Evolutionary conservation across 2,797 vertebrate genomes (phyloP), one percentile per base, ranked within the genome.

Genomic region (Aotus griseimembra): DNA sequence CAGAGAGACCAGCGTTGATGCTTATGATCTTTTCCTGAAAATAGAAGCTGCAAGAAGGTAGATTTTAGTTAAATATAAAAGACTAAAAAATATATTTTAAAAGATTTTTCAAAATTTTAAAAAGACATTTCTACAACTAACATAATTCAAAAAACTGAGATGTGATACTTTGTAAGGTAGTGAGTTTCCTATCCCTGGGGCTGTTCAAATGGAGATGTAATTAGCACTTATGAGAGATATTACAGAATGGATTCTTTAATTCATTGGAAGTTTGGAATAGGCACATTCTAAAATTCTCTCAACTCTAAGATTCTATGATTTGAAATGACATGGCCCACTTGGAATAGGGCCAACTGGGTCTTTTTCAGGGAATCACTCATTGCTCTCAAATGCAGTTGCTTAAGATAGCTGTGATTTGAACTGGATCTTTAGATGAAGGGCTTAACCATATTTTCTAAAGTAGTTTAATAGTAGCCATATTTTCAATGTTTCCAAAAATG

Each of bases 361-460:
- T 81, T 86, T n/a, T 94, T 48, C 19, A 46, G 19, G 30, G 24
- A 13, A 14, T n/a, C 41, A 36, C 15, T 39, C 61, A 67, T 30
- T 77, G 30, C 39, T 85, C 28, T 87, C 64, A 79, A 91, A 48
- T 70, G 39, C 10, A 64, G 1, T 22, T 64, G 20, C 20, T 89
- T 70, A 44, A 81, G 48, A 48, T 13, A 92, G 41, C 41, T 80
- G 7, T 50, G 41, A 46, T 77, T 70, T 61, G 57, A 9, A 89
- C 48, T 81, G 20, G 41, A 48, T 96, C 30, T 94, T 93, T 61
- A 96, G 26, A 93, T 44, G 39, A 96, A 97, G 44, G 20, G 4
- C 30, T 98, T 73, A 84, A 72, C 12, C 22, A 77, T 33, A 67
- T 90, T 95, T 95, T 93, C 58, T 87, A 96, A 96, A 86, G 95